These are phyloP conservation scores for Chrysina gloriosa DNA, from an alignment of 2,888 invertebrate genomes.

Conservation along the genomic window DNA sequence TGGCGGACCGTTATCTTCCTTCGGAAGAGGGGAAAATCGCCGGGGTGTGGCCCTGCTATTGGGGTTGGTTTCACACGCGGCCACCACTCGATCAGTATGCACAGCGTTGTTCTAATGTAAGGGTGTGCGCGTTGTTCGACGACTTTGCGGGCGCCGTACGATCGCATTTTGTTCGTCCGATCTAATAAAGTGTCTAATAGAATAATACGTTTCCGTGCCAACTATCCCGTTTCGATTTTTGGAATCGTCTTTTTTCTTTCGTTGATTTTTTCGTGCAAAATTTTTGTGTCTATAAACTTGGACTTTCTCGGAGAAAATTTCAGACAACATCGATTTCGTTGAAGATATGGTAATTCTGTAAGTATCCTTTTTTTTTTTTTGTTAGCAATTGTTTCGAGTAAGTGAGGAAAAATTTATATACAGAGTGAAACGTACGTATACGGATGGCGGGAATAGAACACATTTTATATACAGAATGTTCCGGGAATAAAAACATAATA, in stretches of 20 bases:
- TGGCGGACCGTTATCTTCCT: constrained; percentile 52
- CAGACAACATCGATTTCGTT: constrained; percentile 37
- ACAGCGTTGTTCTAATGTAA: constrained; percentile 53
- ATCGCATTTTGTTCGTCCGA: constrained; percentile 20
- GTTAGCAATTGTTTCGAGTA: background rate
- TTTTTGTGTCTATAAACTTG: background rate
- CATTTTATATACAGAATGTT: no score
- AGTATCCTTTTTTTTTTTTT: constrained; percentile 52
- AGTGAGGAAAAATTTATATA: background rate
- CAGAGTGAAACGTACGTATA: no score
- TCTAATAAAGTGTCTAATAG: background rate
- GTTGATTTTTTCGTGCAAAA: background rate
- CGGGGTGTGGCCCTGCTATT: constrained; percentile 56
- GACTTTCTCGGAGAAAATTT: constrained; percentile 4
- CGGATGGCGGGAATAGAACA: no score
- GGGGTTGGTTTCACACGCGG: constrained; percentile 46
- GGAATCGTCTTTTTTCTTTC: background rate
- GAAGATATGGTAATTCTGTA: constrained; percentile 65
- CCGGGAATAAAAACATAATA: no score
- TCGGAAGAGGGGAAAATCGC: constrained; percentile 52
- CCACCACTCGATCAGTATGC: constrained; percentile 55
- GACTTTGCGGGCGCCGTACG: background rate
- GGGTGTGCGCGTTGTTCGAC: constrained; percentile 50
- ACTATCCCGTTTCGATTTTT: no score
- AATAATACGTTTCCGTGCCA: background rate